Evolutionary conservation across 2,113 vertebrate species (phyloP).

Genomic region (Arenaria interpres): DNA sequence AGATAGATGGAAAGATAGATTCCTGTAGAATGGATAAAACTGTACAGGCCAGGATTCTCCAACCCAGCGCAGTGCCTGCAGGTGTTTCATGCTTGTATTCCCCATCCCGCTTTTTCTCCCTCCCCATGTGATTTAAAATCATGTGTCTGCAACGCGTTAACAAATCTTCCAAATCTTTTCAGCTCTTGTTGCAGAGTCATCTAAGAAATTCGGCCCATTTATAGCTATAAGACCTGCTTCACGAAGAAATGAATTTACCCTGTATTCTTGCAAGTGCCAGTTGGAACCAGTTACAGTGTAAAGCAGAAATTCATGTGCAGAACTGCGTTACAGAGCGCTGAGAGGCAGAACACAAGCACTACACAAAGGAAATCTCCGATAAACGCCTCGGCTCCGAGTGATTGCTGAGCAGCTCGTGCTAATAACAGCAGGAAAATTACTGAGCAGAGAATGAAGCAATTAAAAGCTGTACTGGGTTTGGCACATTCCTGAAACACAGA

Average conservation of each 20-base stretch:
- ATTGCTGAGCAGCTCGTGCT: slow-evolving; percentile 21
- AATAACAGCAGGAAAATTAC: slow-evolving; percentile 48
- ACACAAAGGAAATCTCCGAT: slow-evolving; percentile 30
- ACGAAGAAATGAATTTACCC: background rate
- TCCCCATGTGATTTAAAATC: background rate
- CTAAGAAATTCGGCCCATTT: background rate
- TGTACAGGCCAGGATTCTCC: background rate
- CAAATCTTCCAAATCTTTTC: background rate
- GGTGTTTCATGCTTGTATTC: background rate
- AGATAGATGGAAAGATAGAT: background rate
- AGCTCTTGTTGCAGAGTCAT: background rate
- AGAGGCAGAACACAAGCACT: slow-evolving; percentile 23
- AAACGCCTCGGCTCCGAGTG: slow-evolving; percentile 22
- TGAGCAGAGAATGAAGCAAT: slow-evolving; percentile 51
- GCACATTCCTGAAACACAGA: slow-evolving; percentile 40
- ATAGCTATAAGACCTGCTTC: background rate
- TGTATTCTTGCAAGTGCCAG: background rate
- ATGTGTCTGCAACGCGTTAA: background rate
- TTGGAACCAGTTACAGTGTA: background rate
- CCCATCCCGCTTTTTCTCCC: background rate
- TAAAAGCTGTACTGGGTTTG: slow-evolving; percentile 49
- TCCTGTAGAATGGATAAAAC: background rate
- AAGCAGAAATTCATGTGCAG: background rate
- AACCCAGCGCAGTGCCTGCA: background rate
- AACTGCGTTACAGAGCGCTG: background rate